Conservation (phyloP, 1,140 invertebrate genomes). For the Cephus cinctus region DNA sequence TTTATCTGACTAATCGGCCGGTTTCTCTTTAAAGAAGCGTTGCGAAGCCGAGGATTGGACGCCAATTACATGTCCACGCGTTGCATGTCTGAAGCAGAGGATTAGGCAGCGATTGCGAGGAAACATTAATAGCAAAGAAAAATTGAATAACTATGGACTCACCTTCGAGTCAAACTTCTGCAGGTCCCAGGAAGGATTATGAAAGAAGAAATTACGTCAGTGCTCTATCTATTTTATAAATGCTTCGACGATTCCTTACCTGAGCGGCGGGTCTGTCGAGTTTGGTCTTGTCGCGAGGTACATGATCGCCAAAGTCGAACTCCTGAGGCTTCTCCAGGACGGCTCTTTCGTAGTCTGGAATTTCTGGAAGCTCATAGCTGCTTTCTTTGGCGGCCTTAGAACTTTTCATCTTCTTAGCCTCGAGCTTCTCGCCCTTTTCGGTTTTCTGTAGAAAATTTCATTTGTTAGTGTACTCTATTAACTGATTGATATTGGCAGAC, state of each 20-base stretch:
- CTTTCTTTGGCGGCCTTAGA: constrained; percentile 54
- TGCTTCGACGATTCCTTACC: constrained; percentile 26
- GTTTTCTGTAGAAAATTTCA: too few relatives aligned
- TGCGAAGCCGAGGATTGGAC: too few relatives aligned
- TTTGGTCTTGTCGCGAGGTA: constrained; percentile 48
- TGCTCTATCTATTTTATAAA: not conserved
- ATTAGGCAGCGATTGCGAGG: too few relatives aligned
- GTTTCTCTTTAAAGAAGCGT: too few relatives aligned
- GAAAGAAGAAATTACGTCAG: constrained; percentile 16
- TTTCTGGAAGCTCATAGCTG: constrained; percentile 70
- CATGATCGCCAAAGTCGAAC: constrained; percentile 46
- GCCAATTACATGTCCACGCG: too few relatives aligned
- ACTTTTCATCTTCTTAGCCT: constrained; percentile 44
- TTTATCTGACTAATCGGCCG: too few relatives aligned
- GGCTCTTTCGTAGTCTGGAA: constrained; percentile 69
- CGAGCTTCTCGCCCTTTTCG: constrained; percentile 43
- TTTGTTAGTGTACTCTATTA: too few relatives aligned
- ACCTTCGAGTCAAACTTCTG: constrained; percentile 56
- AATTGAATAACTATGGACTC: constrained; percentile 19
- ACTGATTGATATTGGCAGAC: too few relatives aligned
- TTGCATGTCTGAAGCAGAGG: too few relatives aligned
- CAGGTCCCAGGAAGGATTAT: constrained; percentile 30
- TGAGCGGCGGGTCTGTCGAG: constrained; percentile 45
- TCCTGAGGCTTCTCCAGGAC: constrained; percentile 64
- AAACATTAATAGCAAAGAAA: too few relatives aligned